Evolutionary conservation across 2,888 invertebrate genomes (phyloP).

Genomic region (Agapostemon virescens): DNA sequence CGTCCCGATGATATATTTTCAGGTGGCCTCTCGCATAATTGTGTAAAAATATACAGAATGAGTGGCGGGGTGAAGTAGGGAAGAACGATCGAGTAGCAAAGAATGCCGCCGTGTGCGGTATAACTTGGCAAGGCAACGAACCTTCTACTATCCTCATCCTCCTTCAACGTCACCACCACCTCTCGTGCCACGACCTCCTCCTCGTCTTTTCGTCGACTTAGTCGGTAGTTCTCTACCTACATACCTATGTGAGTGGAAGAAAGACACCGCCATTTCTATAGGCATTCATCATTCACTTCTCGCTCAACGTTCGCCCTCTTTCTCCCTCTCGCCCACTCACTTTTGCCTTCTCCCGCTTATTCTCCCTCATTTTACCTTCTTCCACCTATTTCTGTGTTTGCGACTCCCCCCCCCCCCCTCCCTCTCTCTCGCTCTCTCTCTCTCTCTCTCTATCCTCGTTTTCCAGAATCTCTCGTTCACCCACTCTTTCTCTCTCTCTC

Average conservation of each 20-base stretch:
- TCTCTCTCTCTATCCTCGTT: constrained; percentile 8
- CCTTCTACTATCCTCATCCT: constrained; percentile 52
- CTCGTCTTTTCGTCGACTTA: constrained; percentile 66
- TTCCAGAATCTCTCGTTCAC: not conserved
- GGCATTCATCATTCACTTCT: constrained; percentile 75
- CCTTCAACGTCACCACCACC: constrained; percentile 53
- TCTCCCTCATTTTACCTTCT: constrained; percentile 31
- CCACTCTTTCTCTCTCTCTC: not conserved
- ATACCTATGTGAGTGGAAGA: constrained; percentile 61
- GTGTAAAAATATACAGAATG: constrained; percentile 54
- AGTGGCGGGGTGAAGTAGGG: constrained; percentile 51
- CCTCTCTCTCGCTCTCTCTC: not conserved
- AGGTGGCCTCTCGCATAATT: constrained; percentile 59
- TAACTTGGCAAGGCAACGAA: constrained; percentile 66
- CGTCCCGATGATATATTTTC: constrained; percentile 53
- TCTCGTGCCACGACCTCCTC: constrained; percentile 62
- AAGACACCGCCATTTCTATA: constrained; percentile 75
- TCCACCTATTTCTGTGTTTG: constrained; percentile 30
- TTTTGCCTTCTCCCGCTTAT: constrained; percentile 29
- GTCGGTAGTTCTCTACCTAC: constrained; percentile 57
- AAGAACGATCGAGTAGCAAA: constrained; percentile 54
- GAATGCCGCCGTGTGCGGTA: constrained; percentile 54
- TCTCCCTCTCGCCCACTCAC: constrained; percentile 26
- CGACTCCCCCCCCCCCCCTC: constrained; percentile 7
- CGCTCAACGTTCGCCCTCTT: constrained; percentile 59